Evolutionary conservation across 2,888 invertebrate genomes (phyloP), one percentile per base, ranked within the genome.

Genomic region (Drosophila tanythrix): DNA sequence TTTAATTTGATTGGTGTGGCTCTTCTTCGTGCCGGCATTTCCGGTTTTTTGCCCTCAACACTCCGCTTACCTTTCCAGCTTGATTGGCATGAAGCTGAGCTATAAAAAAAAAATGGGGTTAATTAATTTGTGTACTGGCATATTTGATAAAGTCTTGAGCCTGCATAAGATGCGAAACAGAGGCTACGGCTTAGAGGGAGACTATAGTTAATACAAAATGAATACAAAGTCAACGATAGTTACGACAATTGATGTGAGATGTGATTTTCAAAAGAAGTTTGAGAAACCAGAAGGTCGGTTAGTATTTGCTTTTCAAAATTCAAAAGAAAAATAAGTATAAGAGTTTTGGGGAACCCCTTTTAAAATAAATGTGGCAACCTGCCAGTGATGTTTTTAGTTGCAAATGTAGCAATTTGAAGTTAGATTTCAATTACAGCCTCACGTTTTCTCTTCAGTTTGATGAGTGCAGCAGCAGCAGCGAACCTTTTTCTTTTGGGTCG

Each of bases 1-100:
- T 77, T 76, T 82, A 86, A 86, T 86, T 86, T 86, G 90, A 86
- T 86, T 86, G 90, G 85, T 78, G 85, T 72, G 65, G 68, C 46
- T 57, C 65, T 66, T 66, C 73, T 64, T 60, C 65, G 51, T 61
- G 48, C 27, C 55, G 60, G 53, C 58, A 73, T 77, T 82, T 88
- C 83, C 86, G 83, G 88, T 73, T 70, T 73, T 73, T 56, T 27
- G 21, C 29, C 40, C 36, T 27, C 25, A 15, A 6, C 51, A n/a
- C 36, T 61, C 38, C 21, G 53, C 66, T 70, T 75, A 84, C 89
- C 89, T 82, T 79, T 58, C 53, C 64, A 59, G 61, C 66, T 73
- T 89, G 78, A 89, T 89, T 87, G 74, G 79, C 35, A 36, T 3
- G 27, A 35, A 38, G 46, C n/a, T 25, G 29, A 74, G 52, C 21